Percentiles rank a stretch among this genome's conserved stretches.
Evolutionary conservation across 2,797 vertebrate genomes (phyloP).

Genomic region (Orestias chungarensis): DNA sequence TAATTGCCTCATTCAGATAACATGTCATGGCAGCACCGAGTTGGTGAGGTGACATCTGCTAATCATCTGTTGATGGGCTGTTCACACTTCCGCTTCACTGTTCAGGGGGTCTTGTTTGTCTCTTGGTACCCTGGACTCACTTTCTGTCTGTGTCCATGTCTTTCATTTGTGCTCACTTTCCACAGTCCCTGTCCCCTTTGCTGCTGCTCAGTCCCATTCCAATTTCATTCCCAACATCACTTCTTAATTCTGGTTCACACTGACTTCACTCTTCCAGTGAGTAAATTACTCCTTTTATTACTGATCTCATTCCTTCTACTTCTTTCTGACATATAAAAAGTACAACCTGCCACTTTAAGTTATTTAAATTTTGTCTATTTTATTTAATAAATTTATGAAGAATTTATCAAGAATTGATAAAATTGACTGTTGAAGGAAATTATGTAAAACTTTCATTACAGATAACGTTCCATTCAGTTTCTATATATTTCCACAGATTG

Average conservation of each 20-base stretch:
- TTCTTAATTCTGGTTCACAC: conserved; percentile 24
- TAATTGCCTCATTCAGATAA: conserved; percentile 56
- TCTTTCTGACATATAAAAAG: conserved; percentile 6
- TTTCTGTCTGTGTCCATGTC: conserved; percentile 45
- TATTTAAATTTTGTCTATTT: no score
- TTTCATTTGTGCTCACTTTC: conserved; percentile 41
- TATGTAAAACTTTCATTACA: neutral
- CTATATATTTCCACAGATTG: neutral
- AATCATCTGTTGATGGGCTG: conserved; percentile 56
- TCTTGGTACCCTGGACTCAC: conserved; percentile 28
- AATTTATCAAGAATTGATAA: no score
- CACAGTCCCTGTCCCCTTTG: conserved; percentile 22
- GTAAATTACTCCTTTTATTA: conserved; percentile 11
- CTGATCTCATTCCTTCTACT: neutral
- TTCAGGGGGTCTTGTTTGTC: conserved; percentile 16
- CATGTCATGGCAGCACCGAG: conserved; percentile 30
- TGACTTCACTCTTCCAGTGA: conserved; percentile 6
- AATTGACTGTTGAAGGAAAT: neutral
- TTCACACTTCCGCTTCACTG: conserved; percentile 47
- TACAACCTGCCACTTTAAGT: neutral
- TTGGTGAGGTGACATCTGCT: conserved; percentile 46
- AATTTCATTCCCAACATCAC: conserved; percentile 37
- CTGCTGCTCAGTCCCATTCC: conserved; percentile 31
- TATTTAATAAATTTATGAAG: no score
- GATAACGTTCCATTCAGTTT: neutral